Percentiles rank a stretch among this genome's conserved stretches.
These are phyloP conservation scores for Phoenoteleia sp. DNA, from an alignment of 2,888 invertebrate species.

Conservation along the genomic window DNA sequence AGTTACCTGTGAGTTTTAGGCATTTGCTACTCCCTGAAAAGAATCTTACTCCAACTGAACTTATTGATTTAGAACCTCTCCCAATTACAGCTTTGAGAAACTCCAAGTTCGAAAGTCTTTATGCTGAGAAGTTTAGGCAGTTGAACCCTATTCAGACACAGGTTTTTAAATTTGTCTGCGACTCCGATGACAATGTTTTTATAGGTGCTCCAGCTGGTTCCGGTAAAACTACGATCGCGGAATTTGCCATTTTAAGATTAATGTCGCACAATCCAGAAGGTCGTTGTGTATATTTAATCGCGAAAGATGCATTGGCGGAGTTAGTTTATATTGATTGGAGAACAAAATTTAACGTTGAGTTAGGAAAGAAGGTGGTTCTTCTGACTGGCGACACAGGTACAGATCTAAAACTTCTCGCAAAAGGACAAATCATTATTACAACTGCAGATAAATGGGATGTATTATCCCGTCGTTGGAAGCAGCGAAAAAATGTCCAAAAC, in stretches of 20 bases:
- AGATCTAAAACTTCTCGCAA: constrained; percentile 96
- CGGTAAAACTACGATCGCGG: constrained; percentile 97
- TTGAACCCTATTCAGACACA: constrained; percentile 99
- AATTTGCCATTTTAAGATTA: constrained; percentile 97
- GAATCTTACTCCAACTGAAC: constrained; percentile 90
- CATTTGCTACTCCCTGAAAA: constrained; percentile 97
- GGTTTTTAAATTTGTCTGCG: constrained; percentile 99
- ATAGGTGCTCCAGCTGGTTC: constrained; percentile 97
- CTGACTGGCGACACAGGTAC: constrained; percentile 99
- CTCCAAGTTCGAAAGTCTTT: constrained; percentile 94
- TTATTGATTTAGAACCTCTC: constrained; percentile 98
- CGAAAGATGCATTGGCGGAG: constrained; percentile 97
- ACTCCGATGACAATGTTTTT: constrained; percentile 99
- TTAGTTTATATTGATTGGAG: constrained; percentile 97
- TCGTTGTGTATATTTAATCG: constrained; percentile 97
- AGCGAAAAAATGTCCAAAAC: constrained; percentile 99
- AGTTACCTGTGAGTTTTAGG: constrained; percentile 98
- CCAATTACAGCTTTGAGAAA: constrained; percentile 97
- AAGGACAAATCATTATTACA: constrained; percentile 98
- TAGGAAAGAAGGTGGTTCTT: constrained; percentile 96
- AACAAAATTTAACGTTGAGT: constrained; percentile 93
- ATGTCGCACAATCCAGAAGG: constrained; percentile 92
- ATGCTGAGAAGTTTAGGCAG: constrained; percentile 94
- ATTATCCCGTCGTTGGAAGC: constrained; percentile 99
- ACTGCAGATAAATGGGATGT: constrained; percentile 99